phyloP scores from a whole-genome alignment of 2,113 vertebrate species.

The Sinocyclocheilus anshuiensis region DNA sequence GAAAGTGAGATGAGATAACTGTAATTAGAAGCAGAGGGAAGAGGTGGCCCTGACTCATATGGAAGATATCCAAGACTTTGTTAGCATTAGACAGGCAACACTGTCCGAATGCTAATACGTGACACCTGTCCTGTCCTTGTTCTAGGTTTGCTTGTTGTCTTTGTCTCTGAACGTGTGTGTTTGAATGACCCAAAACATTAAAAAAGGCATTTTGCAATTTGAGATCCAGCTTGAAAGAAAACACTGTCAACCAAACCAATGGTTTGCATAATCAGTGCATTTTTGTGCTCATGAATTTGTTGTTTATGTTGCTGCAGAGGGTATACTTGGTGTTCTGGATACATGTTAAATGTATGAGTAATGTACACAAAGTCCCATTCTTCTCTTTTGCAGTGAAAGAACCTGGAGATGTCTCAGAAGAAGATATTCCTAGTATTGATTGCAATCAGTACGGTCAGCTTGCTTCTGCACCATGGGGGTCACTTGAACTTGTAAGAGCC shows the following conservation, averaged over 20 bases:
- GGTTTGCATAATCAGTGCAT: neutral
- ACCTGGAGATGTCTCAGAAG: slow-evolving; percentile 75
- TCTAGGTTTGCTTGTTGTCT: neutral
- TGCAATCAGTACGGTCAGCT: slow-evolving; percentile 77
- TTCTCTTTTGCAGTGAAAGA: slow-evolving; percentile 38
- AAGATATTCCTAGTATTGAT: slow-evolving; percentile 79
- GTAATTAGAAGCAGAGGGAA: slow-evolving; percentile 46
- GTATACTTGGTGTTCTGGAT: neutral
- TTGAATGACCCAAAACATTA: neutral
- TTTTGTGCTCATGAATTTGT: neutral
- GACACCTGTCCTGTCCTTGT: slow-evolving; percentile 29
- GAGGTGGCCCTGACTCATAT: slow-evolving; percentile 46
- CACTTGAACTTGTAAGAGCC: slow-evolving; percentile 80
- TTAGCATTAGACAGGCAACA: slow-evolving; percentile 44
- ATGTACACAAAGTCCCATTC: neutral
- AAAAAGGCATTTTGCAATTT: neutral
- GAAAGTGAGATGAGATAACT: slow-evolving; percentile 42
- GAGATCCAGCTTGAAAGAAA: neutral
- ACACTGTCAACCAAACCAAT: neutral
- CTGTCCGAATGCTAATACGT: slow-evolving; percentile 36
- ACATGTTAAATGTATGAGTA: slow-evolving; percentile 19
- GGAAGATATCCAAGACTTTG: slow-evolving; percentile 62
- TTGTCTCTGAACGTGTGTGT: neutral
- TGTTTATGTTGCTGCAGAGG: neutral
- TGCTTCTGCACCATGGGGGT: slow-evolving; percentile 82